These are phyloP conservation scores for Thalassoma bifasciatum DNA, from an alignment of 2,113 vertebrate genomes.

Conservation along the genomic window DNA sequence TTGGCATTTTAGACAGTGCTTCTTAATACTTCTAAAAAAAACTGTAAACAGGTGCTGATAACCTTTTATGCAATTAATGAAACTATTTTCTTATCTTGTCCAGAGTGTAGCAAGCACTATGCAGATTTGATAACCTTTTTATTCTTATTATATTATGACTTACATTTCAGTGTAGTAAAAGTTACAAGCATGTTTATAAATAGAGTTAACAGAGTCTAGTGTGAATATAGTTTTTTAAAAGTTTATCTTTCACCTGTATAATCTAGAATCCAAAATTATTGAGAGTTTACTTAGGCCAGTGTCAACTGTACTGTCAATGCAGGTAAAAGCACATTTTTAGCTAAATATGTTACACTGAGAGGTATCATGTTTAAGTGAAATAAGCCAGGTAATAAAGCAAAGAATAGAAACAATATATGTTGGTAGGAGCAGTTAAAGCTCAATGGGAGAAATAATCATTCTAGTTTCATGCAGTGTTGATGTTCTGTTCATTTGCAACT, in stretches of 20 bases:
- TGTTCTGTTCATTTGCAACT: neutral
- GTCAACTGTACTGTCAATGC: constrained; percentile 54
- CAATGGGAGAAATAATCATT: neutral
- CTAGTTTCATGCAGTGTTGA: neutral
- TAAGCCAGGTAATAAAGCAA: constrained; percentile 23
- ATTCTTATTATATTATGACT: constrained; percentile 50
- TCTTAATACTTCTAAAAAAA: constrained; percentile 45
- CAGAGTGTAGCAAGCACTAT: constrained; percentile 42
- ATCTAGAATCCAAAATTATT: constrained; percentile 48
- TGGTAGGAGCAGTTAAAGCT: constrained; percentile 3
- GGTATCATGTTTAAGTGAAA: constrained; percentile 29
- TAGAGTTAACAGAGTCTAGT: constrained; percentile 45
- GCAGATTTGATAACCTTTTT: constrained; percentile 35
- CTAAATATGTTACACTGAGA: constrained; percentile 14
- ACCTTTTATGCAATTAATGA: constrained; percentile 72
- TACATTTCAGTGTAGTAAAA: constrained; percentile 41
- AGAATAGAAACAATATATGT: neutral
- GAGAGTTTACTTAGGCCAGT: constrained; percentile 61
- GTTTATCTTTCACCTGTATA: constrained; percentile 40
- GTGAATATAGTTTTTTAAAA: constrained; percentile 53
- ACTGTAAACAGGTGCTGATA: constrained; percentile 57
- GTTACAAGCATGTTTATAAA: constrained; percentile 35
- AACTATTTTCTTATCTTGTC: constrained; percentile 62
- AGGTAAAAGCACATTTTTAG: constrained; percentile 54
- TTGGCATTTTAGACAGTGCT: constrained; percentile 17